Conservation (phyloP, 2,797 vertebrate genomes). For the Sebastes taczanowskii region DNA sequence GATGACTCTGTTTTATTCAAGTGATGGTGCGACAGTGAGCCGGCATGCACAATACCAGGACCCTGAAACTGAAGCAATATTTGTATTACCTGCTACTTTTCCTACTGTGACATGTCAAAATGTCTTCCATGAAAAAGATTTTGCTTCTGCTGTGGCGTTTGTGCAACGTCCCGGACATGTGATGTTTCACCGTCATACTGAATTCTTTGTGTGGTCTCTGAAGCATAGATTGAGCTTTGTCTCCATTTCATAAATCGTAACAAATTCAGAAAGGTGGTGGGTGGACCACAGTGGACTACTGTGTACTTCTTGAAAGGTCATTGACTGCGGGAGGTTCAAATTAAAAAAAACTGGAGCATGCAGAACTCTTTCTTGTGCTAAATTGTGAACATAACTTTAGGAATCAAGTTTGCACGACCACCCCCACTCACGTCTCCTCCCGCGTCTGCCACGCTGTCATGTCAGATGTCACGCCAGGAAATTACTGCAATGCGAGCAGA, state of each 20-base stretch:
- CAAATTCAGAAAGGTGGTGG: not conserved
- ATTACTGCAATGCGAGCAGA: slow-evolving; percentile 34
- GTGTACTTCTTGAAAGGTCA: slow-evolving; percentile 9
- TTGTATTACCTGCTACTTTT: not conserved
- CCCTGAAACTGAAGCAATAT: not conserved
- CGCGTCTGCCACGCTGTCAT: slow-evolving; percentile 25
- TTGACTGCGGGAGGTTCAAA: not conserved
- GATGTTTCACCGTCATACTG: not conserved
- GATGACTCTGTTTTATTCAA: not conserved
- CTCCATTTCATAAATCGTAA: not conserved
- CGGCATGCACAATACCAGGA: not conserved
- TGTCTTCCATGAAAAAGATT: not conserved
- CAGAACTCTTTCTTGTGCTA: not conserved
- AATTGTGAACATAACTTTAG: slow-evolving; percentile 19
- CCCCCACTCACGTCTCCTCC: not conserved
- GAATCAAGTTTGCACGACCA: not conserved
- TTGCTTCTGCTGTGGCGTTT: not conserved
- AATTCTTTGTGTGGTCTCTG: not conserved
- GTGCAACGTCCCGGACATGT: not conserved
- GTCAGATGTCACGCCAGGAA: slow-evolving; percentile 52
- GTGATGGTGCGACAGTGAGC: not conserved
- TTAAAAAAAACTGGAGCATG: not conserved
- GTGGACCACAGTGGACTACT: not conserved
- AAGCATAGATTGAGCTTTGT: slow-evolving; percentile 2
- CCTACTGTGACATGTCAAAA: not conserved